These are phyloP conservation scores for Trissolcus japonicus DNA, from an alignment of 2,888 invertebrate genomes.

Conservation along the genomic window DNA sequence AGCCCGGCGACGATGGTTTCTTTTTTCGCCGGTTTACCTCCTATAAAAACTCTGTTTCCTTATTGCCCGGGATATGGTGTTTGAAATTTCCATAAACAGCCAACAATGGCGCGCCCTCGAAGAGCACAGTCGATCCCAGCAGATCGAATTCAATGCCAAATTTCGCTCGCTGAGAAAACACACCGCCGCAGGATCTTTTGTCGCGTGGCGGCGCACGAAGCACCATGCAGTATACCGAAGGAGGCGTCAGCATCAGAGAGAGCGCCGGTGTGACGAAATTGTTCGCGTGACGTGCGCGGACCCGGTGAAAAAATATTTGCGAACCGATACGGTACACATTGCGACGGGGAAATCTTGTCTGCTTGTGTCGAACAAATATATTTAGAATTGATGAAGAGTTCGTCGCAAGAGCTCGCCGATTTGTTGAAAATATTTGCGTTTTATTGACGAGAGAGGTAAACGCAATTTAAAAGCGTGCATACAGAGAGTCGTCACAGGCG, in stretches of 20 bases:
- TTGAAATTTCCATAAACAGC: slow-evolving; percentile 10
- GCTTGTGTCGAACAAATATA: slow-evolving; percentile 11
- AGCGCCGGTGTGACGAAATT: no score
- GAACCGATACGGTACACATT: slow-evolving; percentile 1
- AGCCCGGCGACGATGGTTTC: not conserved
- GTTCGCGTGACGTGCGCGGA: no score
- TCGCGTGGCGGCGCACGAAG: no score
- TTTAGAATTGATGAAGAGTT: slow-evolving; percentile 43
- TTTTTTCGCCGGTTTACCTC: not conserved
- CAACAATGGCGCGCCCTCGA: slow-evolving; percentile 2
- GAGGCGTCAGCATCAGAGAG: no score
- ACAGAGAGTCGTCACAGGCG: slow-evolving; percentile 27
- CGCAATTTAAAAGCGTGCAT: slow-evolving; percentile 30
- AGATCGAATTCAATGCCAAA: slow-evolving; percentile 4
- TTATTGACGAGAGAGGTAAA: slow-evolving; percentile 24
- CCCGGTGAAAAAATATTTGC: slow-evolving; percentile 38
- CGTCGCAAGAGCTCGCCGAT: not conserved
- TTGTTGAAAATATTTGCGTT: slow-evolving; percentile 44
- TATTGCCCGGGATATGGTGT: not conserved
- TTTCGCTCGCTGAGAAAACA: slow-evolving; percentile 13
- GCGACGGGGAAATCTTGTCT: no score
- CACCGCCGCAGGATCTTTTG: not conserved
- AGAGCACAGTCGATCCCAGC: slow-evolving; percentile 2
- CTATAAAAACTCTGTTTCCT: slow-evolving; percentile 7
- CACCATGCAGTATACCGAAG: no score